phyloP scores from a whole-genome alignment of 2,797 vertebrate species.

The Notamacropus eugenii region DNA sequence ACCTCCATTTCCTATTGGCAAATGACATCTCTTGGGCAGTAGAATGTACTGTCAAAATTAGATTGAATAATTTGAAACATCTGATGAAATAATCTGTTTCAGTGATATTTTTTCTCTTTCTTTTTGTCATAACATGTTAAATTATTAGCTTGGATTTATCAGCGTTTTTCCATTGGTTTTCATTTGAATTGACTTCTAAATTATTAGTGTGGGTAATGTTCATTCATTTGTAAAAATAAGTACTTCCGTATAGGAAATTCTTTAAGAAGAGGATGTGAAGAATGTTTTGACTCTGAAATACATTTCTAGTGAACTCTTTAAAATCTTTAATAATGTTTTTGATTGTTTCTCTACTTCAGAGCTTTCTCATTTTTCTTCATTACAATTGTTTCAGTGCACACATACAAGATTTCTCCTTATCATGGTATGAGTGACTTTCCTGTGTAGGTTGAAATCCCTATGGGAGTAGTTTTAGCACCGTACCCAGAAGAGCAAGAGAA shows the following conservation, averaged over 20 bases:
- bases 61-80: constrained; percentile 17
- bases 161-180: constrained; percentile 17
- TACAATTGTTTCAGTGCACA: constrained; percentile 9
- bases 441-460: neutral
- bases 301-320: neutral
- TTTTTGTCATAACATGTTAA: constrained; percentile 34
- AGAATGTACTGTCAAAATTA: neutral
- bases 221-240: constrained; percentile 35
- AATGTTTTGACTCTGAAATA: constrained; percentile 45
- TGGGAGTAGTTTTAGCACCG: neutral
- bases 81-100: constrained; percentile 2
- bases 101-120: neutral
- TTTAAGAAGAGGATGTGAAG: constrained; percentile 30
- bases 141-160: constrained; percentile 4
- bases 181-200: constrained; percentile 35
- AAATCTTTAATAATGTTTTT: constrained; percentile 24
- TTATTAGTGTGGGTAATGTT: constrained; percentile 5
- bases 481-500: neutral
- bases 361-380: constrained; percentile 13
- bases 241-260: constrained; percentile 18
- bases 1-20: neutral
- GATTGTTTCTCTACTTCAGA: neutral
- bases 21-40: neutral
- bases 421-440: neutral
- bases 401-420: neutral